A percentile compares a stretch with the other conserved stretches of the same genome.
Conservation (phyloP, 2,113 vertebrate genomes). For the Anser cygnoides region DNA sequence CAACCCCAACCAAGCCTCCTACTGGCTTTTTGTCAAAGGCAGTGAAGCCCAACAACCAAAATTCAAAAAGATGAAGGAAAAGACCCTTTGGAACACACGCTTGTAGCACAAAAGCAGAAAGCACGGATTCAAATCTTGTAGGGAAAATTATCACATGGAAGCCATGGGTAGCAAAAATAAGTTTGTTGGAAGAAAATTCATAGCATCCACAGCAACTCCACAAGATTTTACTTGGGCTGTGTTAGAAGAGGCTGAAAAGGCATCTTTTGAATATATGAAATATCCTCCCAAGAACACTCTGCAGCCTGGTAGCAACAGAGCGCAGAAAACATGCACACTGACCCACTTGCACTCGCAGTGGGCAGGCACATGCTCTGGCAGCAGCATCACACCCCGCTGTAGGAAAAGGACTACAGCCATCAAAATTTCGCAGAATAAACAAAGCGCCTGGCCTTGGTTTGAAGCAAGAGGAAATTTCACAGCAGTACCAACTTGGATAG, state of each 20-base stretch:
- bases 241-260: background rate
- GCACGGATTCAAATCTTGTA: background rate
- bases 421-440: background rate
- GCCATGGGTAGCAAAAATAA: background rate
- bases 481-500: background rate
- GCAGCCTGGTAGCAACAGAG: background rate
- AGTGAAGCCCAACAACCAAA: background rate
- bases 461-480: background rate
- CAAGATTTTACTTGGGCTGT: background rate
- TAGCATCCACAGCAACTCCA: accelerated
- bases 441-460: background rate
- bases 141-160: background rate
- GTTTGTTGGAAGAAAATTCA: background rate
- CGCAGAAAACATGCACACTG: accelerated
- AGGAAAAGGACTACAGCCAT: background rate
- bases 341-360: accelerated
- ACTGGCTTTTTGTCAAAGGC: background rate
- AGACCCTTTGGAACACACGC: background rate
- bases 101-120: background rate
- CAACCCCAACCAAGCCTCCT: background rate
- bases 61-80: background rate
- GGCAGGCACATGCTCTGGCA: background rate
- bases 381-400: background rate
- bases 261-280: background rate
- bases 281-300: accelerated